Conservation (phyloP, 2,888 invertebrate species). For the Perizoma flavofasciatum region DNA sequence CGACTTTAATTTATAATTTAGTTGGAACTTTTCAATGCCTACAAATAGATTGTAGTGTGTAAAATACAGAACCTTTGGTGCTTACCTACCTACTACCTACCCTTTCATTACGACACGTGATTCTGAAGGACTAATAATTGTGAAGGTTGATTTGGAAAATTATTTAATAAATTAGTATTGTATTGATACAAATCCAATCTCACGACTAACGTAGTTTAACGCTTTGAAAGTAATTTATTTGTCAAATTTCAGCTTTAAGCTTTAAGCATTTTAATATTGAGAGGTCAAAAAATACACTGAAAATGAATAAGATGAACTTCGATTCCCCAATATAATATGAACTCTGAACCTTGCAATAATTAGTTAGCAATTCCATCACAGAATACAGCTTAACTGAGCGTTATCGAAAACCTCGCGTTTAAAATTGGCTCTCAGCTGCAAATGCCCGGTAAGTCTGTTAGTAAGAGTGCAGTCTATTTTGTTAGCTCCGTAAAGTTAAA, state of each 20-base stretch:
- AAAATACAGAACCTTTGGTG: no score
- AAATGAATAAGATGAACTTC: conserved; percentile 4
- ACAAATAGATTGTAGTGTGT: no score
- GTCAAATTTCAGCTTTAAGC: conserved; percentile 36
- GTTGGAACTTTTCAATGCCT: no score
- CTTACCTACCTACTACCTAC: not conserved
- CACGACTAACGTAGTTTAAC: conserved; percentile 26
- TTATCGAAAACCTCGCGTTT: no score
- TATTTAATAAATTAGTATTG: conserved; percentile 10
- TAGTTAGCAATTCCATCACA: no score
- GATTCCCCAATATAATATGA: not conserved
- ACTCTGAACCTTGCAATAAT: no score
- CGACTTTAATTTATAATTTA: no score
- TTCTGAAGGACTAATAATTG: conserved; percentile 7
- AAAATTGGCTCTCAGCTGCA: no score
- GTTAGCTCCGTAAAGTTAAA: conserved; percentile 15
- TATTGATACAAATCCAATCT: conserved; percentile 13
- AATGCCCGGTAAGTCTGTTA: no score
- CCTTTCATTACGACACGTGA: conserved; percentile 4
- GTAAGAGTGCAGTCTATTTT: conserved; percentile 2
- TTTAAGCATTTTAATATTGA: conserved; percentile 39
- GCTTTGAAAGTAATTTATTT: conserved; percentile 33
- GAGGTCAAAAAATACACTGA: conserved; percentile 10
- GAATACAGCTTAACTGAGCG: no score
- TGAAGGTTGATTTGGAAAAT: conserved; percentile 17